Base-by-base conservation (phyloP, 2,797 vertebrate species). In the Parauchenoglanis punctatus region DNA sequence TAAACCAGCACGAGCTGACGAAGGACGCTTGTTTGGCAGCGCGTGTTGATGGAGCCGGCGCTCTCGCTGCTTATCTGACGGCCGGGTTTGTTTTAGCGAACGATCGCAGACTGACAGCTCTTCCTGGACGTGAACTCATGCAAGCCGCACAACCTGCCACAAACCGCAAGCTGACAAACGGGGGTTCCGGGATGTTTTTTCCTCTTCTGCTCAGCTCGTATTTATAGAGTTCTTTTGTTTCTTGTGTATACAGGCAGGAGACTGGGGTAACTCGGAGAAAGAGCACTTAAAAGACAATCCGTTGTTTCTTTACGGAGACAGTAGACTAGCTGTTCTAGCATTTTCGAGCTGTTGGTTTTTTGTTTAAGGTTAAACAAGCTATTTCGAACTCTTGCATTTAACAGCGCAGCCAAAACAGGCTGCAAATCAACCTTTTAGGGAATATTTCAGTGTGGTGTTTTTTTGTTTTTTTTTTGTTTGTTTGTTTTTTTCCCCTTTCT, bases 141-240 rank as follows among this genome's bases (percentile, higher is more conserved):
- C 82, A 40, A 28, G 52, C 65, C 20, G 20, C 83, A 73, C 68
- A 59, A 84, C 31, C 67, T 73, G 52, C 68, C 83, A 72, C 83
- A 72, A 40, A 84, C 28, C 52, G 1, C 67, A 84, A 72, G 52
- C 83, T 84, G 83, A 54, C 31, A 59, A 58, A 73, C 3, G 3
- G 67, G 61, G 20, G 70, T 68, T 15, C 40, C 25, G 7, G 82
- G 44, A 6, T 54, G 23, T 68, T 83, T 68, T 52, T 68, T 40
- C 11, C 3, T 54, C 11, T 40, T 56, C 78, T 67, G 4, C 28
- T 31, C 59, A 7, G 7, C 73, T 56, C 80, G 75, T 56, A 86
- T 86, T 86, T 86, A 78, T 85, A 56, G 84, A 76, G 44, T 40
- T 78, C 61, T 67, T 80, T 67, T 86, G 75, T 78, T 68, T 65